These are phyloP conservation scores for Melanostoma scalare DNA, from an alignment of 2,888 invertebrate species.

Conservation along the genomic window DNA sequence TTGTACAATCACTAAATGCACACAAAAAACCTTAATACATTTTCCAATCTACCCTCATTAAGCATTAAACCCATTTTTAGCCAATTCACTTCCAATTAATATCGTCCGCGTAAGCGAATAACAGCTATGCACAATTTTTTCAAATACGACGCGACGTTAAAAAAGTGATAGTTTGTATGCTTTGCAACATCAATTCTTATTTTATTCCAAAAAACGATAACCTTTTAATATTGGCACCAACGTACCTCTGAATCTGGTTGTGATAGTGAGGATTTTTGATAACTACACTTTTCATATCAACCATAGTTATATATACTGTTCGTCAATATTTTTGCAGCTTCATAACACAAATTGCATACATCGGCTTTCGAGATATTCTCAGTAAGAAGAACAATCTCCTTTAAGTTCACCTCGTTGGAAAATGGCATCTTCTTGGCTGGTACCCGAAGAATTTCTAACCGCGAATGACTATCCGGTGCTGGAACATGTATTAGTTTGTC, in stretches of 20 bases:
- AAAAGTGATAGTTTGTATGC: too few species aligned
- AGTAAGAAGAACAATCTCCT: slow-evolving; percentile 82
- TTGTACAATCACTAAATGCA: too few species aligned
- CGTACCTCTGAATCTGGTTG: slow-evolving; percentile 81
- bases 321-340: slow-evolving; percentile 84
- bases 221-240: slow-evolving; percentile 72
- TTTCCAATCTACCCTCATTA: too few species aligned
- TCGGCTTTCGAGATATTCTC: slow-evolving; percentile 86
- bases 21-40: too few species aligned
- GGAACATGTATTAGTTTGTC: slow-evolving; percentile 85
- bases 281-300: slow-evolving; percentile 81
- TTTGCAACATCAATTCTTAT: too few species aligned
- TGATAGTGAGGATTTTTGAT: slow-evolving; percentile 81
- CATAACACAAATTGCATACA: slow-evolving; percentile 84
- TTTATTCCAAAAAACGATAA: slow-evolving; percentile 27
- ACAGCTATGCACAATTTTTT: too few species aligned
- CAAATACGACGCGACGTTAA: too few species aligned
- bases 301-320: slow-evolving; percentile 76
- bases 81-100: too few species aligned
- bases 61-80: too few species aligned
- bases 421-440: slow-evolving; percentile 82
- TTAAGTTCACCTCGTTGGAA: slow-evolving; percentile 80
- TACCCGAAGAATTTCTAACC: slow-evolving; percentile 82
- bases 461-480: slow-evolving; percentile 83
- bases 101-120: too few species aligned